Percentiles rank a stretch among this genome's conserved stretches.
These are phyloP conservation scores for Machimus atricapillus DNA, from an alignment of 2,888 invertebrate species.

Conservation along the genomic window DNA sequence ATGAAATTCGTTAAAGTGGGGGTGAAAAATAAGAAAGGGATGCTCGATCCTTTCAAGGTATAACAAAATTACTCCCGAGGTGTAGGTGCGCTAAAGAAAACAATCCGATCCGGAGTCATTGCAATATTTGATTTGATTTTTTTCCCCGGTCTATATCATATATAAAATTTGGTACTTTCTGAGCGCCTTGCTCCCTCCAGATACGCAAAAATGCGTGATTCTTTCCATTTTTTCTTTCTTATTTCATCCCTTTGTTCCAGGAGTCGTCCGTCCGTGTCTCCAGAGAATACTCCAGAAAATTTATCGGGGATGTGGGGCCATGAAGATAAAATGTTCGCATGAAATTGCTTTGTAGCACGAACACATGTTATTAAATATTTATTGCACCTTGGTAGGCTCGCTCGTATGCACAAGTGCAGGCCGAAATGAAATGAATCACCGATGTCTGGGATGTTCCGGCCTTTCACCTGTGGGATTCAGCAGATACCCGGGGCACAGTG, in stretches of 20 bases:
- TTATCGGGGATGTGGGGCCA: neutral
- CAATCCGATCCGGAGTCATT: constrained; percentile 41
- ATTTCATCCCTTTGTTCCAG: neutral
- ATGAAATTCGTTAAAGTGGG: neutral
- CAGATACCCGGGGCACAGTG: neutral
- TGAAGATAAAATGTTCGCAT: constrained; percentile 48
- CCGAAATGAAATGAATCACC: constrained; percentile 42
- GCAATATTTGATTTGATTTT: constrained; percentile 45
- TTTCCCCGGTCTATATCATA: constrained; percentile 39
- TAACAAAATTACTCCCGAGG: neutral
- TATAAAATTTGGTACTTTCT: constrained; percentile 38
- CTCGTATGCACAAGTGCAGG: constrained; percentile 35
- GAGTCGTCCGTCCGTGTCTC: neutral
- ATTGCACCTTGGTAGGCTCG: constrained; percentile 48
- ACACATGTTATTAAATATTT: constrained; percentile 52
- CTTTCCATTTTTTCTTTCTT: neutral
- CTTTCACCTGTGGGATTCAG: constrained; percentile 14
- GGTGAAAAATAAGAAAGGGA: neutral
- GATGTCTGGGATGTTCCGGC: constrained; percentile 14
- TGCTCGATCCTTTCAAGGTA: neutral
- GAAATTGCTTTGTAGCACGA: constrained; percentile 51
- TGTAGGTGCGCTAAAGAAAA: neutral
- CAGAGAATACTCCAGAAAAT: constrained; percentile 3
- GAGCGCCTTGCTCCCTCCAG: neutral
- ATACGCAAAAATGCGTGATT: constrained; percentile 13